A percentile compares a stretch with the other conserved stretches of the same genome.
phyloP scores from a whole-genome alignment of 2,113 vertebrate genomes.

The Diglossa brunneiventris region DNA sequence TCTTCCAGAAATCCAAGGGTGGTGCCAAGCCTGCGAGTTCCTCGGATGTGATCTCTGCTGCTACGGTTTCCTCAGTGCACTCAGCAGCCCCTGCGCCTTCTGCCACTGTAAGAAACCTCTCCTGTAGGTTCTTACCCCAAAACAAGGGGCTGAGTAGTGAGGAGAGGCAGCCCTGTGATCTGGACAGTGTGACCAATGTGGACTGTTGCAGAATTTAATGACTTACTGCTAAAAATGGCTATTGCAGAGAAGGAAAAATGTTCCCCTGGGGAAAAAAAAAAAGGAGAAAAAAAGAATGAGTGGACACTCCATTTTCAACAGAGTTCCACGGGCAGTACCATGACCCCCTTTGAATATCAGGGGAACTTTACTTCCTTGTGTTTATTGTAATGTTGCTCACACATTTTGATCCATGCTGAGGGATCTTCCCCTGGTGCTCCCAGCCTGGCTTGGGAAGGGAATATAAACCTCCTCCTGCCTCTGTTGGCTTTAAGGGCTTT shows the following conservation, averaged over 20 bases:
- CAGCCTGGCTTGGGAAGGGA: neutral
- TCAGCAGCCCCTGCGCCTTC: neutral
- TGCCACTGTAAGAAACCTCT: slow-evolving; percentile 14
- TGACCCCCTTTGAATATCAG: neutral
- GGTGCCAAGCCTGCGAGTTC: neutral
- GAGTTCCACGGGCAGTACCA: neutral
- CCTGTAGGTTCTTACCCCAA: neutral
- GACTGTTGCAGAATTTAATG: neutral
- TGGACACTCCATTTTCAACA: neutral
- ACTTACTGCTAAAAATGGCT: neutral
- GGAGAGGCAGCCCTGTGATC: neutral
- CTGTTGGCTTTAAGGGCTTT: neutral
- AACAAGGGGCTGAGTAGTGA: too few species aligned
- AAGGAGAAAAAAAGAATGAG: too few species aligned
- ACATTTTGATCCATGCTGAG: neutral
- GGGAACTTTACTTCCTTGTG: too few species aligned
- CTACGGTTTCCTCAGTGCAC: neutral
- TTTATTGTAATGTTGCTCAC: neutral
- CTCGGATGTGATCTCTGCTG: neutral
- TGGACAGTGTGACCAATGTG: accelerated
- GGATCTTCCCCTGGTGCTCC: neutral
- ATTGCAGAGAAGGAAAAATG: neutral
- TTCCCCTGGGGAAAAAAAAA: neutral
- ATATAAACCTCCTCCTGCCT: neutral
- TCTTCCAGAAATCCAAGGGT: slow-evolving; percentile 40